Base-by-base conservation (phyloP, 1,140 invertebrate genomes). In the Mylabris phalerata region DNA sequence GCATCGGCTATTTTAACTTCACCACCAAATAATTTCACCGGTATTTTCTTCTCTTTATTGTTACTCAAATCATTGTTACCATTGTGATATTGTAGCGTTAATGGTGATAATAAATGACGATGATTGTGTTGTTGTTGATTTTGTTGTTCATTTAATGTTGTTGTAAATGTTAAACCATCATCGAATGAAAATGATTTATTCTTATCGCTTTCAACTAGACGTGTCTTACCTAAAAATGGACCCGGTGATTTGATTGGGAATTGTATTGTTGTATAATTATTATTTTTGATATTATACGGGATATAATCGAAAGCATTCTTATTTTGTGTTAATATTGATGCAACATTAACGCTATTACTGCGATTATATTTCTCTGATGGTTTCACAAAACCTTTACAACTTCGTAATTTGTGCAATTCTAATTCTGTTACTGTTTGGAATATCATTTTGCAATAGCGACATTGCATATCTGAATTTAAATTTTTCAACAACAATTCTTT, bases 401-500 rank as follows among this genome's bases (percentile, higher is more conserved):
- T 71, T 47, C 71, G 55, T 54, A 73, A 51, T 52, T 72, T 73
- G 48, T 74, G 73, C 26, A 73, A 55, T 46, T 74, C 71, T 32
- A 74, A 56, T 54, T 74, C 73, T 0, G 73, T 74, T 1, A 74
- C 71, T 0, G 73, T 74, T 59, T 71, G 70, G 52, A 74, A 74
- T 24, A 74, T 73, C 73, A 74, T 74, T 51, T 74, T 74, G 55
- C 73, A 74, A 59, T 73, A 65, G 2, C 60, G 68, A 55, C 73
- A 74, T 45, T 73, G 73, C 64, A 73, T 69, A 48, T 73, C 71
- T 4, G 68, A 67, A 39, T 64, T 64, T 1, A 75, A 57, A 56
- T 73, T 73, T 51, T 90, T 91, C 32, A 90, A 70, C 4, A 93
- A 70, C 7, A 93, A 78, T 71, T 92, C 89, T 71, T 93, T 93